Conservation (phyloP, 2,113 vertebrate genomes). For the Sminthopsis crassicaudata region DNA sequence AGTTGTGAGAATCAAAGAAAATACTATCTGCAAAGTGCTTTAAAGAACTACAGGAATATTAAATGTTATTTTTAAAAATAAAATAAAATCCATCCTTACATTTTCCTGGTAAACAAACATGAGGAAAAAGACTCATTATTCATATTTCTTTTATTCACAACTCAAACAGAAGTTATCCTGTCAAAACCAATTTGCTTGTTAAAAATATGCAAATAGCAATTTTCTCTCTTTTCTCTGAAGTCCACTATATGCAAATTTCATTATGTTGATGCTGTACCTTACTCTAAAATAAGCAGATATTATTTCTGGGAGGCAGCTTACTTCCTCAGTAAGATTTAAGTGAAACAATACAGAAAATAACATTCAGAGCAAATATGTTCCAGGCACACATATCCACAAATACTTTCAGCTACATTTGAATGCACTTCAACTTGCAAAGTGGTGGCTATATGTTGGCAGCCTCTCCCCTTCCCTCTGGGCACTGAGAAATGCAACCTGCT, state of each 20-base stretch:
- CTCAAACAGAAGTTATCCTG: background rate
- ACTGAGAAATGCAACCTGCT: slow-evolving; percentile 41
- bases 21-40: background rate
- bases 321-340: background rate
- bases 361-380: slow-evolving; percentile 41
- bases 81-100: background rate
- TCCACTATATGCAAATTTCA: background rate
- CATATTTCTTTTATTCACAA: background rate
- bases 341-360: background rate
- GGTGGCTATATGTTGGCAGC: background rate
- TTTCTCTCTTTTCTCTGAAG: background rate
- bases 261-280: background rate
- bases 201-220: background rate
- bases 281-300: background rate
- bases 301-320: background rate
- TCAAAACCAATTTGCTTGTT: background rate
- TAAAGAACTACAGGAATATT: background rate
- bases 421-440: slow-evolving; percentile 58
- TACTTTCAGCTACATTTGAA: slow-evolving; percentile 34
- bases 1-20: background rate
- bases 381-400: slow-evolving; percentile 11
- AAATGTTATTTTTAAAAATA: background rate
- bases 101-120: background rate
- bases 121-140: background rate
- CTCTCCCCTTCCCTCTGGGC: slow-evolving; percentile 41